phyloP scores from a whole-genome alignment of 2,888 invertebrate species.

The Archaeoteleia sp. region DNA sequence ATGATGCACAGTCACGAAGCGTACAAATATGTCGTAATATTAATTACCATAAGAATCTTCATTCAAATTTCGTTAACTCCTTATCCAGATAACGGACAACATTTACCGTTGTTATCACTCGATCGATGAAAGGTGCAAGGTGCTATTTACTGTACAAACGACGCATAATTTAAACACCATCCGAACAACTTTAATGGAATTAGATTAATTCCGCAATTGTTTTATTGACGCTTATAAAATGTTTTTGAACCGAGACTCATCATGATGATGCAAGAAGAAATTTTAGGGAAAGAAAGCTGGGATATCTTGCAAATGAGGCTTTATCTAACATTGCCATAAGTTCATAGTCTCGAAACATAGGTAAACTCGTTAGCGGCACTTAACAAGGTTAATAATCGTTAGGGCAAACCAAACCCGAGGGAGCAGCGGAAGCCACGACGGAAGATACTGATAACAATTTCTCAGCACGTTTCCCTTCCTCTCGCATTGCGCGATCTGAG shows the following conservation, averaged over 20 bases:
- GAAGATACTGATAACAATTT: constrained; percentile 53
- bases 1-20: constrained; percentile 34
- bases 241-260: too few species aligned
- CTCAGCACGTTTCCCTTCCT: constrained; percentile 51
- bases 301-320: constrained; percentile 40
- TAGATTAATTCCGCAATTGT: too few species aligned
- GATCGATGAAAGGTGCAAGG: too few species aligned
- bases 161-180: too few species aligned
- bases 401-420: constrained; percentile 51
- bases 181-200: too few species aligned
- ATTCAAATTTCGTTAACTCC: constrained; percentile 4
- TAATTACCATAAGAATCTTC: constrained; percentile 29
- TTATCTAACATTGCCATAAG: constrained; percentile 43
- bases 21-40: constrained; percentile 44
- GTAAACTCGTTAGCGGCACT: constrained; percentile 54
- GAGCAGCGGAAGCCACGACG: constrained; percentile 45
- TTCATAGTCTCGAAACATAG: constrained; percentile 50
- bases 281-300: constrained; percentile 26
- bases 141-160: too few species aligned
- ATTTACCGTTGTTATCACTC: too few species aligned
- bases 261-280: constrained; percentile 4
- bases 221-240: too few species aligned
- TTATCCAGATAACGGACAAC: too few species aligned
- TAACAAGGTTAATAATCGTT: constrained; percentile 55
- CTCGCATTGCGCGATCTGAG: constrained; percentile 40